Base-by-base conservation (phyloP, 1,140 invertebrate genomes). In the Piezodorus guildinii region DNA sequence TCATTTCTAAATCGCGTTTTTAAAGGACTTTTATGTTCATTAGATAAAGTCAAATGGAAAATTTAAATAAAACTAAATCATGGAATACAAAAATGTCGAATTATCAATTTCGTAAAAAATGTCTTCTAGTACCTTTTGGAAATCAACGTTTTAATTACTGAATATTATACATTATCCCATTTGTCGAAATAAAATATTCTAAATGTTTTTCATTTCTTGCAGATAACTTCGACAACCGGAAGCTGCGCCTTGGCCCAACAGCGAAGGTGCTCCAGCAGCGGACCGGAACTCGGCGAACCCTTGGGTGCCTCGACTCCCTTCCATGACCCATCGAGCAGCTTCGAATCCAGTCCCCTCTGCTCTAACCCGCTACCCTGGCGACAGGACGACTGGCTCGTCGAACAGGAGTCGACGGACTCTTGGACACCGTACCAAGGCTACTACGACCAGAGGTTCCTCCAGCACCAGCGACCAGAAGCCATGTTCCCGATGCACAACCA, bases 221-320 rank as follows among this genome's bases (percentile, higher is more conserved):
- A 70, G 74, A 86, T 87, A 62, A 85, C 84, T 2, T 83, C 84
- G 0, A 84, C 82, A 3, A 81, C 78, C 0, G 83, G 83, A 46
- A 83, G 79, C 58, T 79, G 78, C 59, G 78, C 78, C 2, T 73
- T 78, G 0, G 78, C 77, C 0, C 77, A 77, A 0, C 77, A 78
- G 61, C 4, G 64, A 19, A 65, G 62, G 43, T 54, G 45, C 39
- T 49, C n/a, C 19, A 39, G 25, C 16, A 62, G 46, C 43, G 51
- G 39, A 3, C 39, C 21, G n/a, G 25, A 51, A 16, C 19, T 62
- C 2, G 60, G 60, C 15, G 62, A 62, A 51, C 63, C 63, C 3
- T 12, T 64, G 10, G 63, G 63, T 1, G 52, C 52, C 4, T 64
- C 63, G 3, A 64, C 63, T 1, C 63, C 63, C 16, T 60, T n/a